Evolutionary conservation across 2,113 vertebrate genomes (phyloP).

Genomic region (Prionailurus bengalensis): DNA sequence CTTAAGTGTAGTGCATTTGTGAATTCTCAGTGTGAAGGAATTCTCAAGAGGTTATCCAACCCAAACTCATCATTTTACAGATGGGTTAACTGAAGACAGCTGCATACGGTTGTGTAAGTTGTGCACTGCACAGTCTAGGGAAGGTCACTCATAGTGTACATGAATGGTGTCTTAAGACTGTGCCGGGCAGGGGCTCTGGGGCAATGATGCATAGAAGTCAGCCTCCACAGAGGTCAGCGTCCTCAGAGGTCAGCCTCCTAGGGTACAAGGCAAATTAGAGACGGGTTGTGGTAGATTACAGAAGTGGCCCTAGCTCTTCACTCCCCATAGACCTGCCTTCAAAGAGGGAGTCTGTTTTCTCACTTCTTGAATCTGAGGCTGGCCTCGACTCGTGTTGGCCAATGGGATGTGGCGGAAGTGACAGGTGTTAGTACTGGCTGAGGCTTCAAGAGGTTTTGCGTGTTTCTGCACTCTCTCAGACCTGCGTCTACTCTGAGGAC

Average conservation of each 20-base stretch:
- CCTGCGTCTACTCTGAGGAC: background rate
- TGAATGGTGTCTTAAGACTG: background rate
- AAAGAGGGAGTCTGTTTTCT: background rate
- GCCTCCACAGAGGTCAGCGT: background rate
- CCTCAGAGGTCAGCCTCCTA: background rate
- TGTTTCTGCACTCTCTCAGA: background rate
- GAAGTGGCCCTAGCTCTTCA: background rate
- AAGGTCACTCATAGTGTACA: background rate
- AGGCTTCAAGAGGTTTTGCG: background rate
- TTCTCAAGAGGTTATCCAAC: background rate
- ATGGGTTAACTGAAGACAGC: background rate
- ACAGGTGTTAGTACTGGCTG: background rate
- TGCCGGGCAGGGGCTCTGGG: background rate
- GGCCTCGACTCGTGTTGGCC: background rate
- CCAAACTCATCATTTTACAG: background rate
- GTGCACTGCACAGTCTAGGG: background rate
- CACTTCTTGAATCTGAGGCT: background rate
- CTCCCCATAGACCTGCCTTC: background rate
- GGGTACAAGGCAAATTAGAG: background rate
- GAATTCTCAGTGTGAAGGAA: background rate
- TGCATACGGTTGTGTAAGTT: rapidly evolving
- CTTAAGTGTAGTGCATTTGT: background rate
- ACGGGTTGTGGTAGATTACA: background rate
- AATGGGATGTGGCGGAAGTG: background rate
- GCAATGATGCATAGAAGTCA: background rate